phyloP scores from a whole-genome alignment of 2,113 vertebrate genomes.

The Malurus cyaneus region DNA sequence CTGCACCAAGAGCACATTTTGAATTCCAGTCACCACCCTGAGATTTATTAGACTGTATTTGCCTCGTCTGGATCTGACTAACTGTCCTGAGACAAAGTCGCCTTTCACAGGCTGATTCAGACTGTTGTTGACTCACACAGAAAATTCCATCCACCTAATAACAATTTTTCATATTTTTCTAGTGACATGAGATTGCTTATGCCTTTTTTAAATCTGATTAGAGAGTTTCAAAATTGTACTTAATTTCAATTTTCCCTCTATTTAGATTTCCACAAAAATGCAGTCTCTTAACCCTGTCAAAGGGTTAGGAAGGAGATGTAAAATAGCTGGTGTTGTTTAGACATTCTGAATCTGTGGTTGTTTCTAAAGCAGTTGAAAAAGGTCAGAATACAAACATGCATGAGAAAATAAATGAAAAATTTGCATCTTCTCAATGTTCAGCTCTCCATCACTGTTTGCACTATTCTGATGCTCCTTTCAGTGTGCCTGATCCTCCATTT shows the following conservation, averaged over 20 bases:
- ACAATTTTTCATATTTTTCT: background rate
- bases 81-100: accelerated
- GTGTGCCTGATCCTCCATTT: background rate
- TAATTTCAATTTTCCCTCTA: background rate
- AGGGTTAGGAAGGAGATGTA: background rate
- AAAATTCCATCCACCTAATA: background rate
- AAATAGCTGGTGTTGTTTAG: background rate
- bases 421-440: background rate
- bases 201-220: background rate
- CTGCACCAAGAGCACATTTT: background rate
- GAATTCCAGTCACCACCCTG: background rate
- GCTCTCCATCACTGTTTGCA: background rate
- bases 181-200: background rate
- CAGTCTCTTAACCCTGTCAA: background rate
- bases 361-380: background rate
- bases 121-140: background rate
- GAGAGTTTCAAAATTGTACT: background rate
- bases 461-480: background rate
- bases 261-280: background rate
- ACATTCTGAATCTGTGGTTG: background rate
- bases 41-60: background rate
- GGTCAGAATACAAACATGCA: background rate
- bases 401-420: background rate
- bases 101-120: background rate
- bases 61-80: background rate